Percentiles rank a stretch among this genome's conserved stretches.
phyloP scores from a whole-genome alignment of 2,797 vertebrate species.

The Halcyon badia region DNA sequence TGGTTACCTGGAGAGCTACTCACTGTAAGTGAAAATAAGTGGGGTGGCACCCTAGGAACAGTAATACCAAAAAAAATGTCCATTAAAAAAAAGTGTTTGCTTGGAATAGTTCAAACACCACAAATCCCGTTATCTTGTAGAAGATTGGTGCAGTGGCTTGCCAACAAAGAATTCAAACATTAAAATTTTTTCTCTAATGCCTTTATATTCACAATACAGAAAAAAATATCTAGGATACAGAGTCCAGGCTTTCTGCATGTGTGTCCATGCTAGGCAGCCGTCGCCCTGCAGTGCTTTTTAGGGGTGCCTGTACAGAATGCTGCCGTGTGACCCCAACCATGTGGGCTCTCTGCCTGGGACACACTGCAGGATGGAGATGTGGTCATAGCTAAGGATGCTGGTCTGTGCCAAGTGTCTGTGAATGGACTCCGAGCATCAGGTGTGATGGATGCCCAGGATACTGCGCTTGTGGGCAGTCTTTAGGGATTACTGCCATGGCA shows the following conservation, averaged over 20 bases:
- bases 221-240: no score
- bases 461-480: neutral
- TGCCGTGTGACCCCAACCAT: neutral
- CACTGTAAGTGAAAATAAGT: neutral
- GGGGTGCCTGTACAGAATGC: accelerated
- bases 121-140: neutral
- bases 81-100: neutral
- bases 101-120: neutral
- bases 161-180: neutral
- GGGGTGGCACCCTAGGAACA: neutral
- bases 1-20: neutral
- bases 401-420: neutral
- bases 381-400: neutral
- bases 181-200: neutral
- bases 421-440: no score
- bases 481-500: neutral
- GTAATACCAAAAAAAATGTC: neutral
- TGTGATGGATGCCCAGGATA: accelerated
- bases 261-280: accelerated
- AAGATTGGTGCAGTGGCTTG: neutral
- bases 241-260: neutral
- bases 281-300: accelerated
- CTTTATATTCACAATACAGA: neutral
- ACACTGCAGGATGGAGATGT: neutral
- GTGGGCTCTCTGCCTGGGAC: neutral